phyloP scores from a whole-genome alignment of 2,113 vertebrate species.

The Glareola pratincola region DNA sequence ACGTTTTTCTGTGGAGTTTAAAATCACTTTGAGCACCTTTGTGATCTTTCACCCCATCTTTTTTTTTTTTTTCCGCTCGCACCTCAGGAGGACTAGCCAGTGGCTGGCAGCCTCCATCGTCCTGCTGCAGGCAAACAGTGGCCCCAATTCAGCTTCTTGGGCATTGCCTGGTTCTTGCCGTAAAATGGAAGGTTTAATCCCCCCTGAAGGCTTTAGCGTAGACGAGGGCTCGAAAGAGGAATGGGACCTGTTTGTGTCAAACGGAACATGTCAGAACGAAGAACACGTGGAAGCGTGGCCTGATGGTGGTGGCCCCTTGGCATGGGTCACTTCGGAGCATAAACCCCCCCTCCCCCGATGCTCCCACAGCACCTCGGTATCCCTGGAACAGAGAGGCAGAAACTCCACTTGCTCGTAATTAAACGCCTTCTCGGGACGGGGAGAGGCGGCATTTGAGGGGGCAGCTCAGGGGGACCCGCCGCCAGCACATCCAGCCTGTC shows the following conservation, averaged over 20 bases:
- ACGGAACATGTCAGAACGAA: not conserved
- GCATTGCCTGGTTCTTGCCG: not conserved
- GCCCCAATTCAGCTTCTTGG: not conserved
- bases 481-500: not conserved
- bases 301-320: not conserved
- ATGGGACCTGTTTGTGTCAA: accelerated
- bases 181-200: not conserved
- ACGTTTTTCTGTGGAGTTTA: not conserved
- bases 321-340: not conserved
- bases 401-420: not conserved
- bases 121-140: accelerated
- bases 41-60: not conserved
- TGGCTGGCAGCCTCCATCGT: not conserved
- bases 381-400: too few relatives aligned
- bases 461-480: not conserved
- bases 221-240: not conserved
- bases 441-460: not conserved
- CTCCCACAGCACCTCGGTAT: accelerated
- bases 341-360: accelerated
- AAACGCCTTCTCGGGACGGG: not conserved
- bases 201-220: not conserved
- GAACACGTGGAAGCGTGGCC: not conserved
- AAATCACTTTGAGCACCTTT: not conserved
- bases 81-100: accelerated
- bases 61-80: not conserved